Evolutionary conservation across 2,113 vertebrate species (phyloP), one percentile per base, ranked within the genome.

Genomic region (Catharus bicknelli): DNA sequence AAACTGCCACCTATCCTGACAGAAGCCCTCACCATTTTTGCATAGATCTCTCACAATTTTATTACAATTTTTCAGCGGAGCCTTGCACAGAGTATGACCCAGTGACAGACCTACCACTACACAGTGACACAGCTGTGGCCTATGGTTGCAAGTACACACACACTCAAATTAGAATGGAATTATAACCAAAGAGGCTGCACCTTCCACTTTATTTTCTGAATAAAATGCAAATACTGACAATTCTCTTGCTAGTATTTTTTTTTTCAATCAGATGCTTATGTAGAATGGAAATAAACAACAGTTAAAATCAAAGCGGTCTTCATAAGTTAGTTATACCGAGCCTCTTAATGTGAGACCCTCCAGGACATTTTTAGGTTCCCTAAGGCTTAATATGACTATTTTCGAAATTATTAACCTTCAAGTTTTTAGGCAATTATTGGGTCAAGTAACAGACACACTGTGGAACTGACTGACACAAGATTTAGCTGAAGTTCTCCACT

Each of bases 161-260:
- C 2, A 0, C 25, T 21, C 11, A 14, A 23, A 34, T 29, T 5
- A 10, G 1, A 42, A 38, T 2, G 26, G 21, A 78, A 4, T 34
- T 68, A 9, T 7, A 75, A 42, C 3, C 3, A 9, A 53, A 63
- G 17, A 47, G 7, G 11, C 0, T 40, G 21, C 21, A n/a, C 1
- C 0, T 19, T 82, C 53, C 12, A 61, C 25, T 70, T 48, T 16
- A 9, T 5, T 75, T 83, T 72, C 30, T 30, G 16, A 63, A 48
- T 25, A 70, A 90, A 84, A 85, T 5, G 10, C n/a, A 73, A 86
- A 83, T 68, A 98, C 97, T 97, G 95, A 98, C 97, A 95, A 97
- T 94, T 9, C 88, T 96, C 67, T 97, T 98, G 73, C 82, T 96
- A 67, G 92, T 74, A 81, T 91, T 93, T 72, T 91, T 96, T 36